phyloP scores from a whole-genome alignment of 2,113 vertebrate species.

The Pavo muticus region DNA sequence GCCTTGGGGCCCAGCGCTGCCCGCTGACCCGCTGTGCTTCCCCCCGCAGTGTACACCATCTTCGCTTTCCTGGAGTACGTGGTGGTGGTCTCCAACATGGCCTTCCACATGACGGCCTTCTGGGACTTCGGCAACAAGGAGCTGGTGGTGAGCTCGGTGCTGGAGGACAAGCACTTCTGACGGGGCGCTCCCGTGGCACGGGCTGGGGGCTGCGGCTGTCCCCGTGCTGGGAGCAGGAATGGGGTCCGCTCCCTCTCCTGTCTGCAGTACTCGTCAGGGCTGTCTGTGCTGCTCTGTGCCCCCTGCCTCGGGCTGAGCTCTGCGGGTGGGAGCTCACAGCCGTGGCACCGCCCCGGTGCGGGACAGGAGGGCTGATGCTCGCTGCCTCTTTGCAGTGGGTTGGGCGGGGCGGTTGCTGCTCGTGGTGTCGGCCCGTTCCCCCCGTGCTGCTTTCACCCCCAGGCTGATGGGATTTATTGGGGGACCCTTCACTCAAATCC shows the following conservation, averaged over 20 bases:
- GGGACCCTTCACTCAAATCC: no score
- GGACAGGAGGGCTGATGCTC: background rate
- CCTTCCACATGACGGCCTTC: slow-evolving; percentile 94
- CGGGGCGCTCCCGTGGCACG: background rate
- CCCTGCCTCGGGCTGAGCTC: no score
- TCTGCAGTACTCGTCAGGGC: no score
- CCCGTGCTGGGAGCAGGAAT: no score
- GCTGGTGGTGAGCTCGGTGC: slow-evolving; percentile 86
- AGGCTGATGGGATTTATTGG: no score
- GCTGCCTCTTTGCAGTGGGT: background rate
- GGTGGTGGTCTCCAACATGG: slow-evolving; percentile 96
- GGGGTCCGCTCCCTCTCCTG: no score
- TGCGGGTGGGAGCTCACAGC: no score
- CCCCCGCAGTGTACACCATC: slow-evolving; percentile 86
- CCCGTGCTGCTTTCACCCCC: no score
- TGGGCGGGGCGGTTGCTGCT: background rate
- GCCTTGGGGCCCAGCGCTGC: no score
- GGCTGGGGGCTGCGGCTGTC: background rate
- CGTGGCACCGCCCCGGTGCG: no score
- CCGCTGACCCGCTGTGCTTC: background rate
- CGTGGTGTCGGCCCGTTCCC: accelerated
- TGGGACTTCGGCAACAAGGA: slow-evolving; percentile 95
- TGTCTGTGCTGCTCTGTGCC: no score
- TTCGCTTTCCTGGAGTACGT: slow-evolving; percentile 96
- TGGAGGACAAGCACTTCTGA: slow-evolving; percentile 91